Evolutionary conservation across 2,113 vertebrate species (phyloP).

Genomic region (Leiothrix lutea): DNA sequence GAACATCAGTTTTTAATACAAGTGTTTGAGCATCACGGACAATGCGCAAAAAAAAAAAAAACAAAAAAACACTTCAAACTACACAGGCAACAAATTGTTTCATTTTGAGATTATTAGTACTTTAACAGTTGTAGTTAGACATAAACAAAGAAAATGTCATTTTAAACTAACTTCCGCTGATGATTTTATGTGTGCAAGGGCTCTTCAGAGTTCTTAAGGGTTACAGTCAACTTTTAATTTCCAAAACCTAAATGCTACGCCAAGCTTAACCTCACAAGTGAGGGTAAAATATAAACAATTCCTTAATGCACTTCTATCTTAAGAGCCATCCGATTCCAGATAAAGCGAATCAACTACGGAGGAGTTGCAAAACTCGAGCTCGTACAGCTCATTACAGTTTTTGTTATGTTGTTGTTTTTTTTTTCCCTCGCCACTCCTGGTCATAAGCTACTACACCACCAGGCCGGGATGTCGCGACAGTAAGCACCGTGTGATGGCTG

Average conservation of each 20-base stretch:
- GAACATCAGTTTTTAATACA: neutral
- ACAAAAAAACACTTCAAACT: neutral
- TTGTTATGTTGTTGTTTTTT: too few species aligned
- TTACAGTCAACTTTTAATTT: neutral
- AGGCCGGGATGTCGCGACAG: too few species aligned
- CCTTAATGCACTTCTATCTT: neutral
- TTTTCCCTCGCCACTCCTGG: accelerated
- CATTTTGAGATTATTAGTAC: neutral
- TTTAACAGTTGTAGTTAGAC: neutral
- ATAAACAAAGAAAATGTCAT: neutral
- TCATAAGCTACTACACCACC: accelerated
- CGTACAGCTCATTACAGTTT: accelerated
- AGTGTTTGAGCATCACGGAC: accelerated
- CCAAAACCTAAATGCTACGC: neutral
- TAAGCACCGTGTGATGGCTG: accelerated
- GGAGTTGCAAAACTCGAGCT: accelerated
- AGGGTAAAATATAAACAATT: neutral
- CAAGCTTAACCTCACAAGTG: neutral
- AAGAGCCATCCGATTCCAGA: neutral
- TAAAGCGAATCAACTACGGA: accelerated
- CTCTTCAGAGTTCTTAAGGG: neutral
- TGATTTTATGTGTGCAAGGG: accelerated
- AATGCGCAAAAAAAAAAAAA: neutral
- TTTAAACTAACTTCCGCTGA: neutral
- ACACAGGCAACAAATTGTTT: neutral